phyloP scores from a whole-genome alignment of 1,140 invertebrate genomes.

The Bombus turneri region DNA sequence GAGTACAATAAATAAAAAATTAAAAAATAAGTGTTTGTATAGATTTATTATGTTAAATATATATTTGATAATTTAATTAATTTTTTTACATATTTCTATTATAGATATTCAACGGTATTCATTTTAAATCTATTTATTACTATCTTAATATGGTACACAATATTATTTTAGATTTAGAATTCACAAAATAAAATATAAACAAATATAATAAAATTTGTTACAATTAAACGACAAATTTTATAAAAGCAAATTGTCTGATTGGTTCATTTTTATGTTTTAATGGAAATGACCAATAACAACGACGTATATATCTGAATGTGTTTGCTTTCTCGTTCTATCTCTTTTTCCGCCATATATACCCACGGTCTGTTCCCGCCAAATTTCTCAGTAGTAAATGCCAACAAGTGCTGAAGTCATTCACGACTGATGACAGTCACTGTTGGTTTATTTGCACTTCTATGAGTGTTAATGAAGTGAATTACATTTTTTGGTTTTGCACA shows the following conservation, averaged over 20 bases:
- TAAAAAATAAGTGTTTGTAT: neutral
- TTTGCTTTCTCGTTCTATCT: neutral
- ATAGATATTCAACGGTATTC: neutral
- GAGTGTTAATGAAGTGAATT: neutral
- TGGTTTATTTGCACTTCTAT: neutral
- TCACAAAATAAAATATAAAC: neutral
- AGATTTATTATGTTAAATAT: neutral
- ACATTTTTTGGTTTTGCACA: too few species aligned
- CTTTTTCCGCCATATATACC: neutral
- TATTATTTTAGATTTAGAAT: neutral
- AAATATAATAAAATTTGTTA: neutral
- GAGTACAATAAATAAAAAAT: slow-evolving; percentile 17
- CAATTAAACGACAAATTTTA: neutral
- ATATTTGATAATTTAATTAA: neutral
- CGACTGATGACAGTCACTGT: slow-evolving; percentile 4
- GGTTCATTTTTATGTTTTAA: neutral
- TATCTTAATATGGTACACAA: neutral
- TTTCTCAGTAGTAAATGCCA: slow-evolving; percentile 25
- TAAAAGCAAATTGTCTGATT: neutral
- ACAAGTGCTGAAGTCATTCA: slow-evolving; percentile 17
- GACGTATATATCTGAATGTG: neutral
- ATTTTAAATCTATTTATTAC: neutral
- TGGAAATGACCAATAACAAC: neutral
- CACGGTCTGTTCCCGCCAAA: slow-evolving; percentile 45
- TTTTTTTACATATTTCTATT: neutral